These are phyloP conservation scores for Sebastes cheni DNA, from an alignment of 2,797 vertebrate species.

Conservation along the genomic window DNA sequence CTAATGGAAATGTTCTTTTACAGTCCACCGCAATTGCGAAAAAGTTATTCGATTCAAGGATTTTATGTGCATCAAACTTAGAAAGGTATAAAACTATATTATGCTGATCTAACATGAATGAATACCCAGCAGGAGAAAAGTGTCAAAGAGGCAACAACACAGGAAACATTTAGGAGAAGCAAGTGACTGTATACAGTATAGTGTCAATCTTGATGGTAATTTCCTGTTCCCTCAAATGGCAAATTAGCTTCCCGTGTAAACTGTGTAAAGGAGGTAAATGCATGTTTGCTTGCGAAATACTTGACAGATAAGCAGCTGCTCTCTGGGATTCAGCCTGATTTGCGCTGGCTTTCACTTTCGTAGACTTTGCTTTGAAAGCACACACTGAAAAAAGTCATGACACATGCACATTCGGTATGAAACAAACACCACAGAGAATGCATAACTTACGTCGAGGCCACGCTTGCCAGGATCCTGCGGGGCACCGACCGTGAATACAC, in stretches of 20 bases:
- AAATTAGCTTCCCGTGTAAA: conserved; percentile 55
- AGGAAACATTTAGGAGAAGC: conserved; percentile 43
- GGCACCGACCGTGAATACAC: conserved; percentile 43
- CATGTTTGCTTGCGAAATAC: conserved; percentile 60
- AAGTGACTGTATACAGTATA: conserved; percentile 5
- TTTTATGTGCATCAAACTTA: background rate
- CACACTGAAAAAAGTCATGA: conserved; percentile 57
- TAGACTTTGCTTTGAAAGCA: conserved; percentile 51
- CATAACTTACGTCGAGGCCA: conserved; percentile 8
- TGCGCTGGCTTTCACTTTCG: conserved; percentile 52
- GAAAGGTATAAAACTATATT: background rate
- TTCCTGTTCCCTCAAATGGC: conserved; percentile 49
- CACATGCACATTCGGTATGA: conserved; percentile 42
- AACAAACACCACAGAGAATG: conserved; percentile 45
- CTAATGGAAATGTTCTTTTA: conserved; percentile 31
- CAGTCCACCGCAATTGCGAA: background rate
- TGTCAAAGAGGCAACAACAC: background rate
- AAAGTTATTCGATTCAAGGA: conserved; percentile 5
- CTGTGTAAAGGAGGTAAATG: conserved; percentile 56
- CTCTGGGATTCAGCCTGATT: conserved; percentile 52
- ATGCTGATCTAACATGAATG: background rate
- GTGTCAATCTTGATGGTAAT: conserved; percentile 42
- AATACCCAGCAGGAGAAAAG: background rate
- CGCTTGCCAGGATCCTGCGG: conserved; percentile 16
- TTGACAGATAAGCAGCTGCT: conserved; percentile 70